Conservation (phyloP, 2,888 invertebrate species). For the Abrostola triplasia region DNA sequence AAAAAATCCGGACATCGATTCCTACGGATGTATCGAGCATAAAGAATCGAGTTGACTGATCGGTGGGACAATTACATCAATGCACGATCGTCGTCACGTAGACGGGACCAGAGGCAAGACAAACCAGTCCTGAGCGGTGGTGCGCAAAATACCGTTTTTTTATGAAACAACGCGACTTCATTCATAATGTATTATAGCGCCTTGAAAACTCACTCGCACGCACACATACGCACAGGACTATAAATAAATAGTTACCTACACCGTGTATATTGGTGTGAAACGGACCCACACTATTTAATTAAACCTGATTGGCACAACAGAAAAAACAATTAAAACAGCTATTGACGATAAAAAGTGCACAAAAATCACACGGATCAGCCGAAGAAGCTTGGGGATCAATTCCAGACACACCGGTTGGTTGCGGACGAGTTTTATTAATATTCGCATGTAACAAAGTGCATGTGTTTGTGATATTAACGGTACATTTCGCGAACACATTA, state of each 20-base stretch:
- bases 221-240: conserved; percentile 66
- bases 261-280: conserved; percentile 59
- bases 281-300: conserved; percentile 66
- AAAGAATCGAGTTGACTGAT: conserved; percentile 71
- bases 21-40: conserved; percentile 72
- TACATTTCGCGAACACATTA: conserved; percentile 71
- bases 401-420: conserved; percentile 66
- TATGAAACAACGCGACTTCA: conserved; percentile 83
- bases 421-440: conserved; percentile 65
- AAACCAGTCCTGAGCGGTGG: conserved; percentile 76
- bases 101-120: conserved; percentile 71
- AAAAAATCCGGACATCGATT: conserved; percentile 64
- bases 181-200: conserved; percentile 85
- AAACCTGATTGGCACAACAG: conserved; percentile 62
- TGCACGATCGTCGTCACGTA: conserved; percentile 77
- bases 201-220: conserved; percentile 74
- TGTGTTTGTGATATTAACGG: conserved; percentile 78
- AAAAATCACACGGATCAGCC: conserved; percentile 74
- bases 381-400: conserved; percentile 57
- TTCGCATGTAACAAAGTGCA: conserved; percentile 65
- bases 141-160: conserved; percentile 81
- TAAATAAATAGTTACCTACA: conserved; percentile 71
- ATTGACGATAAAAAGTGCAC: conserved; percentile 70
- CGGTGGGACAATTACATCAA: conserved; percentile 81
- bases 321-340: conserved; percentile 63